Conservation (phyloP, 2,113 vertebrate species). For the pig (Sus scrofa) region DNA sequence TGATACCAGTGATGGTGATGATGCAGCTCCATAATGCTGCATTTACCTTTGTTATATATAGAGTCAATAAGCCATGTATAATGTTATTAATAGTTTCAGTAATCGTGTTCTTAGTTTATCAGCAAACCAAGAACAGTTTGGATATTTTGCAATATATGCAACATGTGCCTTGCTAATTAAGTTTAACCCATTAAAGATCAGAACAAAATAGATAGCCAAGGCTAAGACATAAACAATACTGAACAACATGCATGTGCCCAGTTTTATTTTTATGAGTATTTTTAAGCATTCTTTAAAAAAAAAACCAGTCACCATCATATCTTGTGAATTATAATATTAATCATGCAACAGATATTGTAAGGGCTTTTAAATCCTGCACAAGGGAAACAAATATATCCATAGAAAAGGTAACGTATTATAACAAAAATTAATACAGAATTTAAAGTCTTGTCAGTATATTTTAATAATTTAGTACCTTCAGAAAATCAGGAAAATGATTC, state of each 20-base stretch:
- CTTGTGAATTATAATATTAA: background rate
- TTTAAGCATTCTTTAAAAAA: background rate
- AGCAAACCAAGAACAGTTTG: background rate
- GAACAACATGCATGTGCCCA: background rate
- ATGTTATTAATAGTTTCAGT: background rate
- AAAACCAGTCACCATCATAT: background rate
- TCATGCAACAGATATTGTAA: background rate
- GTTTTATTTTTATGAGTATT: background rate
- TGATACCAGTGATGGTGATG: background rate
- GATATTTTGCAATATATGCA: background rate
- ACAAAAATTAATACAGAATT: background rate
- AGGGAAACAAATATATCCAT: background rate
- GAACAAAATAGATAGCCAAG: background rate
- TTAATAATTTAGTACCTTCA: background rate
- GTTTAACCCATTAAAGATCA: background rate
- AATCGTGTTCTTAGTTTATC: background rate
- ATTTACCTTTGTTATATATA: background rate
- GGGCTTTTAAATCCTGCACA: background rate
- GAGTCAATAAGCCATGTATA: background rate
- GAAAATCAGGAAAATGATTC: background rate
- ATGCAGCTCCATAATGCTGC: background rate
- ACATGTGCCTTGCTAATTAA: background rate
- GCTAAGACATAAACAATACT: background rate
- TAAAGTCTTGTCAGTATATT: background rate
- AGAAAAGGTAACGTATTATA: background rate